Base-by-base conservation (phyloP, 1,140 invertebrate genomes). In the Leptinotarsa lineolata region DNA sequence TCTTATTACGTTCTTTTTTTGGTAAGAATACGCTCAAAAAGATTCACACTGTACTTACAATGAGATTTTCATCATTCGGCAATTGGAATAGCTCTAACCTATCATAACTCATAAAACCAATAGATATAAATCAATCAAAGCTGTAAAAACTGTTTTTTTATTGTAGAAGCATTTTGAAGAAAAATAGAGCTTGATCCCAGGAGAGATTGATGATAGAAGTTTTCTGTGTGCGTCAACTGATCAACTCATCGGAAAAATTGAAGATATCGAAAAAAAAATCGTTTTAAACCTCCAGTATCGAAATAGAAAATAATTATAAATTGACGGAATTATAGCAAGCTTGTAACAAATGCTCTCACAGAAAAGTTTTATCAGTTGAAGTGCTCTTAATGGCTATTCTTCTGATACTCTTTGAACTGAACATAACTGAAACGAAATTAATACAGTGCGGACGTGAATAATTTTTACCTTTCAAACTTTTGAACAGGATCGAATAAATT, bases 141-240 rank as follows among this genome's bases (percentile, higher is more conserved):
- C 64, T 66, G 64, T 66, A 24, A 18, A 39, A 66, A 66, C 64
- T 3, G 18, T 66, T 39, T 66, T 65, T 66, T 66, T 46, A 66
- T 39, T 24, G 64, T 18, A 66, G 30, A 39, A 46, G 4, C 18
- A 66, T 66, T 66, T 66, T 66, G 64, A 39, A 66, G 39, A 39
- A 39, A 66, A 39, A 66, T 54, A 54, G 16, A n/a, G 48, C 30
- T 54, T 54, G 48, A 16, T 54, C 6, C 48, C 16, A 54, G n/a
- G 15, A 18, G n/a, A 16, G 48, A 18, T 54, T 54, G 48, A 54
- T 54, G 16, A 54, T 54, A 54, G 48, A 54, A 54, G n/a, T 54
- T 54, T 54, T 54, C 48, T 54, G 48, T 16, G 48, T 54, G 48
- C 5, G n/a, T 54, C 13, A 13, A 39, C 30, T 11, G 30, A 8